These are phyloP conservation scores for Dolichomitus sp. DNA, from an alignment of 2,888 invertebrate species.

Conservation along the genomic window DNA sequence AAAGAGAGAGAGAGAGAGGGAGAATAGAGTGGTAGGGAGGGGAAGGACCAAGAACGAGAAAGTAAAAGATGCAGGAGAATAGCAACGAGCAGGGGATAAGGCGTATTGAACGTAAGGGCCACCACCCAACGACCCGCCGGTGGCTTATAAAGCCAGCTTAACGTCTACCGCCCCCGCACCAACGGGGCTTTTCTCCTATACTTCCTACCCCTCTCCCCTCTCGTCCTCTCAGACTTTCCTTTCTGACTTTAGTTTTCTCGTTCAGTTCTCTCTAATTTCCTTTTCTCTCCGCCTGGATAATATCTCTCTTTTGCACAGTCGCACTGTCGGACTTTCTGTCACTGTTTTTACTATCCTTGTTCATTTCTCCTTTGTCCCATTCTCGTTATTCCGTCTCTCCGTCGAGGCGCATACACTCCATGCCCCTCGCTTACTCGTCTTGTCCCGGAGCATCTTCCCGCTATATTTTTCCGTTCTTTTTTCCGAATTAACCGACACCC, in stretches of 20 bases:
- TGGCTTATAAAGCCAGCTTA: constrained; percentile 77
- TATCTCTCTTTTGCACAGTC: constrained; percentile 61
- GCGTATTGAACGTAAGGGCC: constrained; percentile 73
- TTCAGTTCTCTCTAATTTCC: constrained; percentile 57
- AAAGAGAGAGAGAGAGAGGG: constrained; percentile 43
- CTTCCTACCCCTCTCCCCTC: constrained; percentile 32
- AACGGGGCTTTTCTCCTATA: constrained; percentile 56
- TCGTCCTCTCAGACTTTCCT: constrained; percentile 14
- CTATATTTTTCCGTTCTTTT: constrained; percentile 20
- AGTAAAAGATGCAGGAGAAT: constrained; percentile 47
- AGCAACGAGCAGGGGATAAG: constrained; percentile 67
- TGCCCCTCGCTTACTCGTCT: not conserved
- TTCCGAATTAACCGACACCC: constrained; percentile 63
- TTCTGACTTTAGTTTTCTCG: constrained; percentile 53
- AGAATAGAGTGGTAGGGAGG: constrained; percentile 41
- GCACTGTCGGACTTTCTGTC: not conserved
- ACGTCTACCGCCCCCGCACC: constrained; percentile 66
- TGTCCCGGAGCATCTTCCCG: constrained; percentile 22
- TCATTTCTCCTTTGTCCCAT: constrained; percentile 8
- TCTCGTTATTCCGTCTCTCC: constrained; percentile 11
- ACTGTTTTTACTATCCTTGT: constrained; percentile 1
- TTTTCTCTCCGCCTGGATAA: constrained; percentile 56
- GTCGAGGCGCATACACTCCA: constrained; percentile 5
- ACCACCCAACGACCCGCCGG: constrained; percentile 72
- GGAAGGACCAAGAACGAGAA: constrained; percentile 33